phyloP scores from a whole-genome alignment of 2,888 invertebrate genomes.

The Chironomus tentans region DNA sequence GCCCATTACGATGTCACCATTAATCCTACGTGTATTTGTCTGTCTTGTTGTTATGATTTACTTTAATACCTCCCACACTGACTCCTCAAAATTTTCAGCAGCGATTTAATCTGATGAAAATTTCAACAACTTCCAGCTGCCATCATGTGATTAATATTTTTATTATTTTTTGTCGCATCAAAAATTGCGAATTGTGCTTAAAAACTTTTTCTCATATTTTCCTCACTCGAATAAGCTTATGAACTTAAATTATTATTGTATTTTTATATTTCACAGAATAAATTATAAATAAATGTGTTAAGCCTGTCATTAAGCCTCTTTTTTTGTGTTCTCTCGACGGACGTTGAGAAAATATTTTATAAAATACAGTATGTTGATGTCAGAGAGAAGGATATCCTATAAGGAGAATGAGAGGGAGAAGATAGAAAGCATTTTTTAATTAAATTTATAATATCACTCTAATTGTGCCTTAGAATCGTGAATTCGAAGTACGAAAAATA shows the following conservation, averaged over 20 bases:
- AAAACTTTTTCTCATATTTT: too few relatives aligned
- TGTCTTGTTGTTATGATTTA: not conserved
- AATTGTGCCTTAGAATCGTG: too few relatives aligned
- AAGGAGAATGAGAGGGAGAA: not conserved
- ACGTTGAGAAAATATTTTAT: not conserved
- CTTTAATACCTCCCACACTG: not conserved
- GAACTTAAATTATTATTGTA: not conserved
- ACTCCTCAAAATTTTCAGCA: not conserved
- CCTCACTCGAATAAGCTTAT: not conserved
- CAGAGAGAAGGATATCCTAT: not conserved
- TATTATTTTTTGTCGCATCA: too few relatives aligned
- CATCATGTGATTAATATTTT: too few relatives aligned
- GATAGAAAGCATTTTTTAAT: not conserved
- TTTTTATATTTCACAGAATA: not conserved
- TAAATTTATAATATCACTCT: not conserved
- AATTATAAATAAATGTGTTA: not conserved
- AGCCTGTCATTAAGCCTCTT: not conserved
- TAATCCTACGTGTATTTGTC: not conserved
- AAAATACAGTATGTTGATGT: not conserved
- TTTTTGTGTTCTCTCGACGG: not conserved
- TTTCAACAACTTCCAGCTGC: too few relatives aligned
- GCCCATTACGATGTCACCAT: constrained; percentile 30
- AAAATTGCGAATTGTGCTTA: too few relatives aligned
- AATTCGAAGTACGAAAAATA: too few relatives aligned
- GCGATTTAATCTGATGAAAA: too few relatives aligned